Evolutionary conservation across 2,113 vertebrate genomes (phyloP), one percentile per base, ranked within the genome.

Genomic region (Natator depressus): DNA sequence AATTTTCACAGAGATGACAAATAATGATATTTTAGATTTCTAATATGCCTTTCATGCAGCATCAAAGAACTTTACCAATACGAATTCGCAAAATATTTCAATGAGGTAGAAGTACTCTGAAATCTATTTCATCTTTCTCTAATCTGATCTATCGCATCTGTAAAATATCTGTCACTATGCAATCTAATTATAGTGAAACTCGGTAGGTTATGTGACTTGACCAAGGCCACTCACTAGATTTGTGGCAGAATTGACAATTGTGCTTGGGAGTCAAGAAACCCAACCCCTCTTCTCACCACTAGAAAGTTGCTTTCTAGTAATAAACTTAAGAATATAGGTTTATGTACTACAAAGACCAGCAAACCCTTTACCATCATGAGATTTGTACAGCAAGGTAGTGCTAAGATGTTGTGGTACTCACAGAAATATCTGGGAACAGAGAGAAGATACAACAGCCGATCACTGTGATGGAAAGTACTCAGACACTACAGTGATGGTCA

Each of bases 1-100:
- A 95, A 95, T 96, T 87, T 89, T 95, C 92, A 92, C 83, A 84
- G n/a, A 89, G n/a, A 96, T 89, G 96, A 97, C 96, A 96, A 94
- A 96, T 96, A 95, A 92, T 84, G 89, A 95, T 85, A 95, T 79
- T 97, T 97, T 96, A 96, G 91, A 96, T 96, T 97, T 97, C 96
- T 96, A 90, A 97, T 91, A 89, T 93, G 96, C 95, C 95, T 97
- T 96, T 97, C 96, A 97, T 96, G 95, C 96, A 69, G 93, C 93
- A 97, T 97, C 94, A 97, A 97, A 96, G 83, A 96, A 85, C 57
- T 49, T 87, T 47, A 86, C 92, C 92, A 88, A 92, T 94, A 92
- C 80, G 84, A 93, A 96, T 90, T 91, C 87, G 96, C 85, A 72
- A 94, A 96, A 95, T 91, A 89, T 75, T 86, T 17, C 89, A 93